Evolutionary conservation across 1,140 invertebrate genomes (phyloP), one percentile per base, ranked within the genome.

Genomic region (Gryllus bimaculatus): DNA sequence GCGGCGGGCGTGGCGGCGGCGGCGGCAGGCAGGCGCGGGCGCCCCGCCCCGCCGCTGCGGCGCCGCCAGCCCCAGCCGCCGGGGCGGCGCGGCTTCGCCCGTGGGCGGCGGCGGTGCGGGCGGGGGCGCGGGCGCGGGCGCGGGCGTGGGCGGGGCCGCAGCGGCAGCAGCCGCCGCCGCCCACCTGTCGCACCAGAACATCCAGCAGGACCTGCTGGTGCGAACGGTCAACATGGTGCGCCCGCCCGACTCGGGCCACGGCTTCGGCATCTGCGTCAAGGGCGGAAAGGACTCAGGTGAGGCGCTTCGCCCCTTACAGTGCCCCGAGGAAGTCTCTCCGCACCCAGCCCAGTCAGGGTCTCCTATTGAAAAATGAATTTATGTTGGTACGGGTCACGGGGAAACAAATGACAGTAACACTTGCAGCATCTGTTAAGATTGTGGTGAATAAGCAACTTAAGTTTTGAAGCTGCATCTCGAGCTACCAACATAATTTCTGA

Each of bases 251-350:
- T 89, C 89, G 12, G 89, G 90, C 48, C 93, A 94, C 85, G 94
- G 94, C 78, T 95, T 95, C 85, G 94, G 94, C 78, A 95, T 95
- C 81, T 95, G 93, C 87, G 93, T 95, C 82, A 95, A 95, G 86
- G 94, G 94, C 82, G 94, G 94, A 77, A 94, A 94, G 86, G 93
- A 95, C 85, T 91, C 93, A 85, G 93, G 93, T 94, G 84, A 86
- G 84, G 81, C 0, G 18, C 8, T 54, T 39, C n/a, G n/a, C n/a
- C n/a, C n/a, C n/a, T n/a, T n/a, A n/a, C n/a, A 49, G 6, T 20
- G 8, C 76, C 8, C 5, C 73, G 7, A n/a, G n/a, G 18, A 12
- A 74, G 12, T 8, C 18, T 8, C 8, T n/a, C n/a, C n/a, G n/a
- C n/a, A n/a, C n/a, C n/a, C n/a, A n/a, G n/a, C n/a, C n/a, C n/a